These are phyloP conservation scores for Rhinogobio ventralis DNA, from an alignment of 2,797 vertebrate genomes.

Conservation along the genomic window DNA sequence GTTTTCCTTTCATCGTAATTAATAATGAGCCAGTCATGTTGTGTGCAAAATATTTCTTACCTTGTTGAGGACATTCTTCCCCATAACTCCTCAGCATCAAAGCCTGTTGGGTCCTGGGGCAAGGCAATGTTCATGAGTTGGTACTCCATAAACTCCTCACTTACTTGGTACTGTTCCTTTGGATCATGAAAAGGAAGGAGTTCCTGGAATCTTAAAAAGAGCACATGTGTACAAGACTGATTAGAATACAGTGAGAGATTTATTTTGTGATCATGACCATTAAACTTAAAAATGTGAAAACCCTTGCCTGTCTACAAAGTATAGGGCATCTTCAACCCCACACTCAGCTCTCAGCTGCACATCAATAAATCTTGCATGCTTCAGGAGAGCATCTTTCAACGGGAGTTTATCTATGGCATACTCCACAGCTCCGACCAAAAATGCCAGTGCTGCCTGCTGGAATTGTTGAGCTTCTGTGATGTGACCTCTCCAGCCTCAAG, in stretches of 20 bases:
- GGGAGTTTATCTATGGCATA: constrained; percentile 31
- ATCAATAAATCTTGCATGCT: constrained; percentile 41
- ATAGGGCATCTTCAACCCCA: constrained; percentile 47
- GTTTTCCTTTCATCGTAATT: constrained; percentile 42
- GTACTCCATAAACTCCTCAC: constrained; percentile 41
- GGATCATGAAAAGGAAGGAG: constrained; percentile 39
- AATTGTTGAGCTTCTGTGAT: constrained; percentile 43
- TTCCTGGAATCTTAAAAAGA: constrained; percentile 39
- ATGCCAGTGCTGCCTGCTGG: constrained; percentile 47
- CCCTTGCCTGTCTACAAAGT: constrained; percentile 46
- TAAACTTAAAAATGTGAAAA: constrained; percentile 36
- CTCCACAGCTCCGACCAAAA: constrained; percentile 46
- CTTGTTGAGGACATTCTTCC: constrained; percentile 31
- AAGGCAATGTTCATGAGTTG: constrained; percentile 35
- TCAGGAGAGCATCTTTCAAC: constrained; percentile 37
- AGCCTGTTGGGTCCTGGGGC: constrained; percentile 22
- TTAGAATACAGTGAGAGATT: constrained; percentile 38
- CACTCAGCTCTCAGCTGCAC: constrained; percentile 39
- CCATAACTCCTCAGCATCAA: constrained; percentile 39
- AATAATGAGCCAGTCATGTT: constrained; percentile 33
- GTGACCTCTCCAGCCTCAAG: constrained; percentile 52
- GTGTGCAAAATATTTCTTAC: constrained; percentile 46
- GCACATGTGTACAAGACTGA: constrained; percentile 30
- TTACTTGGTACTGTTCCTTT: constrained; percentile 33
- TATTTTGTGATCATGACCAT: constrained; percentile 38